Evolutionary conservation across 2,888 invertebrate species (phyloP).

Genomic region (Laspeyria flexula): DNA sequence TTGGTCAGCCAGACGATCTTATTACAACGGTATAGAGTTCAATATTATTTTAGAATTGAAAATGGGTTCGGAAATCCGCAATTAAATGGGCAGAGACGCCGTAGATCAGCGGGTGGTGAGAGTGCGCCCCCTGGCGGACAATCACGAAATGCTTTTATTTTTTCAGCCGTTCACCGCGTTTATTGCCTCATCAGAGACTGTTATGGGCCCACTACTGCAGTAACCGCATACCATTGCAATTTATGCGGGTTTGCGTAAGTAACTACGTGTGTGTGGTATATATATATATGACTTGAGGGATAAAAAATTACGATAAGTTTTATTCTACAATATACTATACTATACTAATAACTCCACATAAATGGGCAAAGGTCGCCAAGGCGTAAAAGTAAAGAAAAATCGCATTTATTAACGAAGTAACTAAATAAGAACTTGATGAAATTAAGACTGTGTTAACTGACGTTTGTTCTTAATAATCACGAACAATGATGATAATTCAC

Average conservation of each 20-base stretch:
- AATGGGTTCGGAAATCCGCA: slow-evolving; percentile 52
- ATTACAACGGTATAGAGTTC: slow-evolving; percentile 24
- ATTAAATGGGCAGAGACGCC: slow-evolving; percentile 55
- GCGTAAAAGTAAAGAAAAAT: too few relatives aligned
- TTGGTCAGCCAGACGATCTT: slow-evolving; percentile 13
- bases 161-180: slow-evolving; percentile 66
- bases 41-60: slow-evolving; percentile 24
- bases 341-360: too few relatives aligned
- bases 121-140: slow-evolving; percentile 57
- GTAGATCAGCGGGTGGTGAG: slow-evolving; percentile 54
- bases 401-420: too few relatives aligned
- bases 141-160: slow-evolving; percentile 83
- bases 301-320: slow-evolving; percentile 22
- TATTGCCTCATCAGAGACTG: slow-evolving; percentile 77
- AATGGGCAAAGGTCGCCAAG: too few relatives aligned
- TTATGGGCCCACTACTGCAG: slow-evolving; percentile 59
- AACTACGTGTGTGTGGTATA: slow-evolving; percentile 28
- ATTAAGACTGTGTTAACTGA: too few relatives aligned
- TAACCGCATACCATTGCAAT: slow-evolving; percentile 49
- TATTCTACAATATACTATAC: too few relatives aligned
- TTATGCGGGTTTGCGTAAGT: slow-evolving; percentile 39
- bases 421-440: too few relatives aligned
- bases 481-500: too few relatives aligned
- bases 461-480: too few relatives aligned
- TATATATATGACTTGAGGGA: too few relatives aligned